Base-by-base conservation (phyloP, 2,113 vertebrate species). In the Nerophis lumbriciformis region DNA sequence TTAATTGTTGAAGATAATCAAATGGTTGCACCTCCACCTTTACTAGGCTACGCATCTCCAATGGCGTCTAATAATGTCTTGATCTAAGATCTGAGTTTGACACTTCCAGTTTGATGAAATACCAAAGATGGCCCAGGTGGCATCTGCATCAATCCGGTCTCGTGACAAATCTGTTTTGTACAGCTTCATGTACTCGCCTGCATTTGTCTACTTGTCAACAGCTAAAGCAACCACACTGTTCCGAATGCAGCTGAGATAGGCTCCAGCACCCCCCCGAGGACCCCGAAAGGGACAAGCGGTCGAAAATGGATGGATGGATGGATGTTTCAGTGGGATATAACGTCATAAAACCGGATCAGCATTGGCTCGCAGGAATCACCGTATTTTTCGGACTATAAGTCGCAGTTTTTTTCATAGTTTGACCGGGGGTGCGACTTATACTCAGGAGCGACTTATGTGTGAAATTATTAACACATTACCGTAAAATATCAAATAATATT, bases 251-350 rank as follows among this genome's bases (percentile, higher is more conserved):
- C 19, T 19, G 19, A 19, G 19, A 19, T 19, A 19, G 19, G 19
- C 19, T 19, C 19, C 19, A 19, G 19, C 19, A 19, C 19, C 19
- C 19, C 19, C 19, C 19, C 19, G 19, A 1, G 19, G 19, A 19
- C 2, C 19, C 1, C 19, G 19, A 19, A 19, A 19, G 19, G 19
- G 19, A 19, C 19, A 19, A 19, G 19, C 19, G 19, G 19, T 19
- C 1, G 19, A 19, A 19, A 19, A 19, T 19, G 19, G 19, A 19
- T 19, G 19, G 19, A 19, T 19, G 19, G 19, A 19, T 19, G 19
- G 19, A 19, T 19, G 19, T 67, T 76, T 73, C 64, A 80, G 73
- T 82, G 62, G 54, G 63, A 76, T 73, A 76, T 73, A 52, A 63
- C 60, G 57, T 55, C 59, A 67, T 61, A 63, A 78, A 58, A 65